A percentile compares a stretch with the other conserved stretches of the same genome.
These are phyloP conservation scores for Cephus pygmeus DNA, from an alignment of 2,888 invertebrate species.

Conservation along the genomic window DNA sequence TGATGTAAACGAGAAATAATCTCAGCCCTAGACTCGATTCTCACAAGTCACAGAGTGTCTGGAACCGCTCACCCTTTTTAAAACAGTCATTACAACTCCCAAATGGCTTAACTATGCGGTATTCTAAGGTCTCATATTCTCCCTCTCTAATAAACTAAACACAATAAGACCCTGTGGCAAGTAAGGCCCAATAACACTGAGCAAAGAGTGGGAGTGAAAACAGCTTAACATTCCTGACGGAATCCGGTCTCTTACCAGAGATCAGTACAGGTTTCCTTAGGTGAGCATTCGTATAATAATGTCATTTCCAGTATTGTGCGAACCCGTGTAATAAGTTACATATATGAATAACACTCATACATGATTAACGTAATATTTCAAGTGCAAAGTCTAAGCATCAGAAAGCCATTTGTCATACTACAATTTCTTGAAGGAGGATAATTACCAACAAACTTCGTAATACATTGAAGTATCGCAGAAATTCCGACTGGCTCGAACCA, in stretches of 20 bases:
- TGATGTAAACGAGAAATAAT: background rate
- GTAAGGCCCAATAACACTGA: background rate
- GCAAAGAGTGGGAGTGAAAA: background rate
- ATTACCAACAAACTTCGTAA: background rate
- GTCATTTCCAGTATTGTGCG: background rate
- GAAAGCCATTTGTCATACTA: background rate
- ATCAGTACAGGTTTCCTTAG: background rate
- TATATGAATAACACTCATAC: background rate
- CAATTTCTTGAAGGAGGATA: background rate
- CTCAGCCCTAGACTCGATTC: background rate
- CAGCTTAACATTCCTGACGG: constrained; percentile 3
- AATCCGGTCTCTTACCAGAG: background rate
- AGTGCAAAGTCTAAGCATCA: background rate
- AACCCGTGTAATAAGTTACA: background rate
- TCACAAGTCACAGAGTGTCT: background rate
- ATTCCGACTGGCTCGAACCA: background rate
- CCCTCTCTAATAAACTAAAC: background rate
- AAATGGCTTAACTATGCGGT: background rate
- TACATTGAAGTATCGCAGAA: background rate
- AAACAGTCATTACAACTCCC: background rate
- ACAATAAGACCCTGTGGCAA: background rate
- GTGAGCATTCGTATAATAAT: background rate
- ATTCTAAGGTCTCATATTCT: background rate
- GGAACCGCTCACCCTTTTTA: background rate
- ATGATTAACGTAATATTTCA: background rate